Conservation (phyloP, 2,888 invertebrate species). For the Scaptodrosophila latifasciaeformis region DNA sequence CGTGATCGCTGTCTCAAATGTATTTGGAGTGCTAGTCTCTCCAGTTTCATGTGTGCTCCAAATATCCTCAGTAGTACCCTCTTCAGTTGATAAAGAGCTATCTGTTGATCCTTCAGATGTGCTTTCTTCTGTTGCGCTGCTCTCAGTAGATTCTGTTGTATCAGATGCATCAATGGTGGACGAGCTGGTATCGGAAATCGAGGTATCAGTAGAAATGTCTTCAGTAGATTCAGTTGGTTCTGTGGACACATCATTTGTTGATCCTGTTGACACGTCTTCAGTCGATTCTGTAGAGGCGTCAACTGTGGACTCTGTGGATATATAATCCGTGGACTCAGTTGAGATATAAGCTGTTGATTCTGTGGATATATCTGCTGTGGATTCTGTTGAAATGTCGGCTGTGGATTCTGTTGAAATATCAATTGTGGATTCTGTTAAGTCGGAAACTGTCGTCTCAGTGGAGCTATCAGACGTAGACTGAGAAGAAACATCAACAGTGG, state of each 20-base stretch:
- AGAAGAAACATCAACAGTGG: constrained; percentile 17
- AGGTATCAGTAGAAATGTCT: constrained; percentile 8
- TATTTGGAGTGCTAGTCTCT: constrained; percentile 77
- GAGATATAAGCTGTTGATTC: constrained; percentile 20
- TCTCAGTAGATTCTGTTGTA: constrained; percentile 3
- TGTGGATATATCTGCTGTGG: constrained; percentile 11
- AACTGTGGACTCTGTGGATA: constrained; percentile 10
- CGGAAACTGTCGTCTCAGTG: constrained; percentile 16
- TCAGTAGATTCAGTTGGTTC: constrained; percentile 22
- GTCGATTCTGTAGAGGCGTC: constrained; percentile 16
- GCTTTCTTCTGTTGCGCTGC: constrained; percentile 46
- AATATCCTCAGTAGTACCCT: constrained; percentile 68
- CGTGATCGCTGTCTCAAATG: constrained; percentile 76
- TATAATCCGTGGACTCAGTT: constrained; percentile 17
- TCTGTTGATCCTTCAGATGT: constrained; percentile 58
- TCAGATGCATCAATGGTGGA: constrained; percentile 12
- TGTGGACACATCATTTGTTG: constrained; percentile 13
- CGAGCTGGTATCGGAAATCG: neutral
- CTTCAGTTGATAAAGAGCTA: constrained; percentile 49
- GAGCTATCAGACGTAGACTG: constrained; percentile 22
- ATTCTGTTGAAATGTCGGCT: constrained; percentile 23
- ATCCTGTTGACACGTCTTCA: neutral
- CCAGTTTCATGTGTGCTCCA: constrained; percentile 69
- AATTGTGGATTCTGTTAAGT: constrained; percentile 35
- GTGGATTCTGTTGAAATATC: constrained; percentile 29